A percentile compares a stretch with the other conserved stretches of the same genome.
These are phyloP conservation scores for Colossoma macropomum DNA, from an alignment of 2,113 vertebrate species.

Conservation along the genomic window DNA sequence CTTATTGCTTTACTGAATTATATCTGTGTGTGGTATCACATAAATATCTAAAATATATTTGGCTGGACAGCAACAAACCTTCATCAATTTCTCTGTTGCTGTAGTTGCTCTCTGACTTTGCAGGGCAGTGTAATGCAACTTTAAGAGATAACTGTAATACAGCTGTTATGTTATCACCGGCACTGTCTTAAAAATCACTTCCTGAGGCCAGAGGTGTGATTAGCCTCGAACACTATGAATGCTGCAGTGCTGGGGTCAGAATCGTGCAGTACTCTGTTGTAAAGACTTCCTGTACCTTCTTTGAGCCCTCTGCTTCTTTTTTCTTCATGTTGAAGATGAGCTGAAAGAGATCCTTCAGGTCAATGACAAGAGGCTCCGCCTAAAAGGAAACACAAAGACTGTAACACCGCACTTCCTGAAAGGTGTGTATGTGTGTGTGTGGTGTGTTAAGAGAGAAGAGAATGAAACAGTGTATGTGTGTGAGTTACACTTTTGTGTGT, in stretches of 20 bases:
- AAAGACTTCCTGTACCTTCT: conserved; percentile 78
- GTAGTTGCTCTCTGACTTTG: not conserved
- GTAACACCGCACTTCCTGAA: conserved; percentile 27
- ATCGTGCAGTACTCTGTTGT: not conserved
- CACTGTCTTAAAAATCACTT: not conserved
- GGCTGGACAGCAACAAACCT: no score
- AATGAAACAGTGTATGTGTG: not conserved
- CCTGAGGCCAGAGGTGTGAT: not conserved
- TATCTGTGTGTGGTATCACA: no score
- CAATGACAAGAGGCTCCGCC: conserved; percentile 94
- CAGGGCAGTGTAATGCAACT: not conserved
- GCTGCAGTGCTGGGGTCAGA: not conserved
- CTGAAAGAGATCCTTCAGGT: conserved; percentile 97
- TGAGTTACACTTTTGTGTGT: not conserved
- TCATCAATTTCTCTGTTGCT: not conserved
- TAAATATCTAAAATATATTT: no score
- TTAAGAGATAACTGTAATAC: not conserved
- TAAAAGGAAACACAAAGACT: conserved; percentile 60
- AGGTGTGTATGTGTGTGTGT: not conserved
- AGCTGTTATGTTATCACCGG: not conserved
- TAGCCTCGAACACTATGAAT: not conserved
- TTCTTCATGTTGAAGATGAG: conserved; percentile 94
- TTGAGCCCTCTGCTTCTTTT: conserved; percentile 86
- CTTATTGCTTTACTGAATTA: no score
- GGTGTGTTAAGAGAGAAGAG: not conserved